Percentiles rank a stretch among this genome's conserved stretches.
These are phyloP conservation scores for Habroteleia sp. DNA, from an alignment of 2,888 invertebrate genomes.

Conservation along the genomic window DNA sequence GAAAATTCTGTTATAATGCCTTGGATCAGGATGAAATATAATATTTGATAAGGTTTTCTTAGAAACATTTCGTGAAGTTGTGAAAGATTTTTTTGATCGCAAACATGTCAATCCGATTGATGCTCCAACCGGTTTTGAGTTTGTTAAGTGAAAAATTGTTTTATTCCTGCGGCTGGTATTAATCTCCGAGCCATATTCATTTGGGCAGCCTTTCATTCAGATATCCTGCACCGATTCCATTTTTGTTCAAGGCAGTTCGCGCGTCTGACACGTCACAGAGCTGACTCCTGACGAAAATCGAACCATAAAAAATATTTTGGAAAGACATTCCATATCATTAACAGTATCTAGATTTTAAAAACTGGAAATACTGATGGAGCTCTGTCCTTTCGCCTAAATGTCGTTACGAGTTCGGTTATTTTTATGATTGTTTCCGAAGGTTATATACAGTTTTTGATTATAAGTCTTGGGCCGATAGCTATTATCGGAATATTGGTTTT, in stretches of 20 bases:
- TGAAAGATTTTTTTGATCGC: constrained; percentile 11
- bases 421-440: constrained; percentile 41
- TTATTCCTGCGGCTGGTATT: constrained; percentile 28
- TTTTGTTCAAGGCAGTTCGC: constrained; percentile 51
- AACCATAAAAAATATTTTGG: constrained; percentile 8
- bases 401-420: constrained; percentile 41
- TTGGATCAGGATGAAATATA: constrained; percentile 26
- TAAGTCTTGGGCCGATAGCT: constrained; percentile 15
- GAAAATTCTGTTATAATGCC: constrained; percentile 30
- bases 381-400: constrained; percentile 40
- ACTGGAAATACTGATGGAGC: constrained; percentile 33
- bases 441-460: constrained; percentile 23
- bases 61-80: constrained; percentile 30
- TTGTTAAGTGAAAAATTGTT: constrained; percentile 42
- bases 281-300: constrained; percentile 40
- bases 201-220: constrained; percentile 33
- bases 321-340: constrained; percentile 14
- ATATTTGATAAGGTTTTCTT: constrained; percentile 34
- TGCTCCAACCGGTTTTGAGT: constrained; percentile 31
- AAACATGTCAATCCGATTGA: constrained; percentile 22
- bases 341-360: constrained; percentile 36
- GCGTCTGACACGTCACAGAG: constrained; percentile 32
- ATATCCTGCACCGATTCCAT: constrained; percentile 45
- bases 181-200: constrained; percentile 39
- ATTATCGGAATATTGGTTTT: constrained; percentile 19